phyloP scores from a whole-genome alignment of 2,888 invertebrate species.

The Pachymerium ferrugineum region DNA sequence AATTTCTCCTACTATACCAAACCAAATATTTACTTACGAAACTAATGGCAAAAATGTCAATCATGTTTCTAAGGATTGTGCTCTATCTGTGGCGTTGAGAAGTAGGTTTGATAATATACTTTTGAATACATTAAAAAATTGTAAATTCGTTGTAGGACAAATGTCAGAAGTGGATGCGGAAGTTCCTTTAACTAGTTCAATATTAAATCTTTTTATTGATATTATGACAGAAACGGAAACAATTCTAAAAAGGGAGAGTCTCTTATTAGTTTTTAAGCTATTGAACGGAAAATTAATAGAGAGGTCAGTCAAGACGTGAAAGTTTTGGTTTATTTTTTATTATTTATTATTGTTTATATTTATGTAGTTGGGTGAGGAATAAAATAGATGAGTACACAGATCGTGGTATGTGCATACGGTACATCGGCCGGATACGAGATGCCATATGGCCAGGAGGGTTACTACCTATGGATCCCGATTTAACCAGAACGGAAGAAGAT shows the following conservation, averaged over 20 bases:
- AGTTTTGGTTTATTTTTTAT: background rate
- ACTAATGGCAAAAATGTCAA: background rate
- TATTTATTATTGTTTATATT: background rate
- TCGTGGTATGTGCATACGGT: conserved; percentile 26
- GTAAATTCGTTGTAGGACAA: background rate
- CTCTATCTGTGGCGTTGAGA: background rate
- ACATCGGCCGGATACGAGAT: conserved; percentile 31
- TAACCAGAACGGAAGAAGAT: background rate
- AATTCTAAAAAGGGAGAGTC: conserved; percentile 8
- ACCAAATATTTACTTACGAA: background rate
- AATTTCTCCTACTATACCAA: background rate
- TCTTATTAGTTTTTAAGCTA: background rate
- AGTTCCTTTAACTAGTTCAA: conserved; percentile 33
- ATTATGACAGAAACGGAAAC: background rate
- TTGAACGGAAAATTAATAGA: conserved; percentile 3
- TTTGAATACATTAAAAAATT: background rate
- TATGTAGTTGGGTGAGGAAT: conserved; percentile 33
- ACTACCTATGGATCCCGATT: conserved; percentile 31
- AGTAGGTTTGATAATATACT: background rate
- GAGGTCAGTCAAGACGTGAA: background rate
- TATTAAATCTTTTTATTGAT: conserved; percentile 34
- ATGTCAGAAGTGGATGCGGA: conserved; percentile 27
- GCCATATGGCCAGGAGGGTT: conserved; percentile 35
- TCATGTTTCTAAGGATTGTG: background rate
- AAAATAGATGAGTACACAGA: conserved; percentile 27